Base-by-base conservation (phyloP, 2,888 invertebrate genomes). In the Orchesella flavescens region DNA sequence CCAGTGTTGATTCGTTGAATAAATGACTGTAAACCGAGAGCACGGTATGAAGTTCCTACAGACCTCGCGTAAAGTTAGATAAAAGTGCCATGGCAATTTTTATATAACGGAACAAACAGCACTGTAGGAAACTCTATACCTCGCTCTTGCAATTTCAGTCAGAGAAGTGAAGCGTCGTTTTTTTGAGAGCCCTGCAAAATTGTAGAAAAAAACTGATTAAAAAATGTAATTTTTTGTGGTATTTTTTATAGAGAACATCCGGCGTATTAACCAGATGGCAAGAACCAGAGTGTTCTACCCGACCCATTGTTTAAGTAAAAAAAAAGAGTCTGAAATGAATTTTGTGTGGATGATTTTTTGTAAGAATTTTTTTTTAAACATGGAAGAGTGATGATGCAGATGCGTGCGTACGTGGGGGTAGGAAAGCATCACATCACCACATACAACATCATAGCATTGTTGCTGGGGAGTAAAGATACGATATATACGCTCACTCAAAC, bases 11-110 rank as follows among this genome's bases (percentile, higher is more conserved):
- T 2, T 34, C 34, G 34, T 34, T 34, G 34, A 3, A 49, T 7
- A 7, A 49, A 49, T 15, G 49, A 49, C 49, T 3, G 2, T 3
- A 49, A 19, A 13, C 66, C 75, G 68, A 83, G 83, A 83, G 83
- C 83, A 83, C 83, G 83, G 83, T 83, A 83, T 83, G 83, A 83
- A 83, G 83, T 83, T 83, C 83, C 78, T 72, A 77, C 76, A 75
- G 65, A 13, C 13, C 13, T 19, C 34, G 49, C 49, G 43, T 17
- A 66, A 43, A 17, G 19, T n/a, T 34, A 34, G 2, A 7, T 34
- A n/a, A n/a, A n/a, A n/a, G 46, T 46, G 13, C 46, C 46, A 13
- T 10, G 46, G 10, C 46, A 46, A 13, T 46, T 46, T 46, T 46
- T 46, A 9, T 17, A 17, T 17, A 17, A n/a, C 53, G 53, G 10